Evolutionary conservation across 1,140 invertebrate genomes (phyloP), one percentile per base, ranked within the genome.

Genomic region (Sipha flava): DNA sequence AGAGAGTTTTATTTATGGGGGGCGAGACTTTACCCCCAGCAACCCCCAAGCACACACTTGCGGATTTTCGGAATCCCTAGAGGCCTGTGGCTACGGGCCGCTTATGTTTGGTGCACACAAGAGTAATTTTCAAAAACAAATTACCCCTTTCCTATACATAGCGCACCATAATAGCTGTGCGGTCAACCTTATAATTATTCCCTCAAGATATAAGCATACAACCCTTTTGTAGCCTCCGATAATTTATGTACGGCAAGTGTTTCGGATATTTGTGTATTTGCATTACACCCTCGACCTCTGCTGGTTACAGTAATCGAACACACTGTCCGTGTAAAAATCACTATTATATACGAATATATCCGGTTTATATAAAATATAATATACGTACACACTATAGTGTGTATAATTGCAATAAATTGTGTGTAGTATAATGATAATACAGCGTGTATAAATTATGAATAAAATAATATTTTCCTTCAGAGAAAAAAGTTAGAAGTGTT

Each of bases 121-220:
- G 23, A 77, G 73, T 77, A 77, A 77, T 77, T 77, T 77, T 40
- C 34, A 77, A 77, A 77, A 77, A 77, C 73, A 77, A 77, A 77
- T 77, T 77, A 77, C 52, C 49, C 73, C 73, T 77, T 57, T 57
- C 23, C 52, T 14, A 10, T 16, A 21, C 10, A 21, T 29, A 18
- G 1, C 62, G n/a, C 21, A 29, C 16, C 40, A 18, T 77, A 77
- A 77, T 77, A 77, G 73, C 52, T 77, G 73, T 77, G 73, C 52
- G 73, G 73, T 77, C 73, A 77, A 77, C 73, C 73, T 77, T 77
- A 77, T 77, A 77, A 77, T 77, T 77, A 77, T 77, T 77, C 73
- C 73, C 73, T 59, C 49, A 77, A 77, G 73, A 77, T 59, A 77
- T 29, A 26, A 9, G 34, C 37, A 18, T 21, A 47, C 73, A 77